phyloP scores from a whole-genome alignment of 2,888 invertebrate species.

The Eretmocerus hayati region DNA sequence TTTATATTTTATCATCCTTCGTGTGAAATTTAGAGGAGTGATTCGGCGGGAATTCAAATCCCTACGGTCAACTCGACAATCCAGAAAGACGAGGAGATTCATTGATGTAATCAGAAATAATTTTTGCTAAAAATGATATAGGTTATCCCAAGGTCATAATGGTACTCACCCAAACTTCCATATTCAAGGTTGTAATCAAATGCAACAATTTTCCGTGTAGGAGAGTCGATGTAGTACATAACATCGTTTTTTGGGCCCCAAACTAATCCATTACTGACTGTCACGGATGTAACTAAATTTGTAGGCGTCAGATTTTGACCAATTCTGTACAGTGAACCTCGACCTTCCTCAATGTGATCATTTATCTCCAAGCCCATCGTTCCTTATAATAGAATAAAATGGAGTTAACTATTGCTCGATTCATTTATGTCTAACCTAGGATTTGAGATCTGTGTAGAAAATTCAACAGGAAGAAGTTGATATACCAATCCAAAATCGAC shows the following conservation, averaged over 20 bases:
- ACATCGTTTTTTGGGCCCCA: constrained; percentile 65
- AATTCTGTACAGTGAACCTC: constrained; percentile 56
- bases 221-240: constrained; percentile 74
- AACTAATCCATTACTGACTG: constrained; percentile 71
- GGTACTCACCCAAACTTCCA: constrained; percentile 54
- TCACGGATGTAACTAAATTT: constrained; percentile 46
- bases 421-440: too few species aligned
- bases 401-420: too few species aligned
- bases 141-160: too few species aligned
- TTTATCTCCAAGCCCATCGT: constrained; percentile 33
- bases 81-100: too few species aligned
- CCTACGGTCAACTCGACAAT: too few species aligned
- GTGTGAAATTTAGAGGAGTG: too few species aligned
- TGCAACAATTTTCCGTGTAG: constrained; percentile 58
- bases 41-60: too few species aligned
- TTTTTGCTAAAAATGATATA: too few species aligned
- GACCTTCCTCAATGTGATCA: constrained; percentile 46
- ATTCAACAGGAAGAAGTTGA: not conserved
- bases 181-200: constrained; percentile 59
- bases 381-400: constrained; percentile 29
- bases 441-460: too few species aligned
- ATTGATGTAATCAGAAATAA: too few species aligned
- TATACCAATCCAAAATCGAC: constrained; percentile 60
- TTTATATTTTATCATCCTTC: too few species aligned
- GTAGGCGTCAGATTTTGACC: constrained; percentile 32